Percentiles rank a stretch among this genome's conserved stretches.
These are phyloP conservation scores for Calypte anna DNA, from an alignment of 2,113 vertebrate genomes.

Conservation along the genomic window DNA sequence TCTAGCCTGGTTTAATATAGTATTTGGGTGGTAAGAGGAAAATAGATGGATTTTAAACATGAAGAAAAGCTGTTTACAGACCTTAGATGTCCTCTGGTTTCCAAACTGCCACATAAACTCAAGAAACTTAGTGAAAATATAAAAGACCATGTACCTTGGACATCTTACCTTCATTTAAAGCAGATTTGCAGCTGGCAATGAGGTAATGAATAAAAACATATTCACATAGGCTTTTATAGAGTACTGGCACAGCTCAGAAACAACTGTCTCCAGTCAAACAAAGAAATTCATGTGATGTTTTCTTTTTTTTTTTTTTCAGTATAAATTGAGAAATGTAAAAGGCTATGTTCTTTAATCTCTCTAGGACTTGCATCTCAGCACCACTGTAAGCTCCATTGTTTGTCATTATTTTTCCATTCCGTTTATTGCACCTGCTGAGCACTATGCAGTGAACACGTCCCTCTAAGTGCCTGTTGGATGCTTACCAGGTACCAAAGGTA, in stretches of 20 bases:
- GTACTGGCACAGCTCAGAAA: neutral
- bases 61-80: neutral
- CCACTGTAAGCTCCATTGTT: neutral
- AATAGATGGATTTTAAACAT: neutral
- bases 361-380: neutral
- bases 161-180: slow-evolving; percentile 4
- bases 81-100: neutral
- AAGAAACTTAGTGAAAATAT: neutral
- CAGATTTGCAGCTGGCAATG: neutral
- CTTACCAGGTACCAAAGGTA: neutral
- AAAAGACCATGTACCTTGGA: neutral
- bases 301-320: neutral
- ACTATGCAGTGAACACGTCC: neutral
- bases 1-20: neutral
- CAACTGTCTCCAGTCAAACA: neutral
- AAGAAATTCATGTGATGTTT: neutral
- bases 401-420: slow-evolving; percentile 6
- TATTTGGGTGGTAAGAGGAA: neutral
- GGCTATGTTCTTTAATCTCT: neutral
- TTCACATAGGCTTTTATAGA: slow-evolving; percentile 13
- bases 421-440: neutral
- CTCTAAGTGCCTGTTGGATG: neutral
- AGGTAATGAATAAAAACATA: slow-evolving; percentile 11
- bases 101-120: neutral
- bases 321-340: neutral